phyloP scores from a whole-genome alignment of 2,797 vertebrate genomes.

The Micromesistius poutassou region DNA sequence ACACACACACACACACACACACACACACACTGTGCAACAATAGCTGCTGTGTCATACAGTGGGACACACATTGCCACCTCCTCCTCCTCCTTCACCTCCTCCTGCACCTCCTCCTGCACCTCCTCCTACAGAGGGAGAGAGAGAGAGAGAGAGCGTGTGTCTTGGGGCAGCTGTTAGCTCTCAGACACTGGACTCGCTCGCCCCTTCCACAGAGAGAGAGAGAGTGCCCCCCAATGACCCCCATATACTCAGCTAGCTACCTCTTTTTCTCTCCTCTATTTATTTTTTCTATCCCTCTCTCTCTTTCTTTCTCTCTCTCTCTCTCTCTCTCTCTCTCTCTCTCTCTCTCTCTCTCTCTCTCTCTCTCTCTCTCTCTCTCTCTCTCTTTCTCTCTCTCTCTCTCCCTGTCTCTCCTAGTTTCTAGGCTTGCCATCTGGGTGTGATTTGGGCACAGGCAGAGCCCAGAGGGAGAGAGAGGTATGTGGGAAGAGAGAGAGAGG shows the following conservation, averaged over 20 bases:
- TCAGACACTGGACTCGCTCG: not conserved
- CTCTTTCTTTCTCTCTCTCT: not conserved
- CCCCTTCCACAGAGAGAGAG: not conserved
- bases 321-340: conserved; percentile 7
- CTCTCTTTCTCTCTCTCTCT: not conserved
- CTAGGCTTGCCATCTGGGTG: conserved; percentile 77
- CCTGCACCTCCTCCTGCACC: no score
- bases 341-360: conserved; percentile 37
- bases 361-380: not conserved
- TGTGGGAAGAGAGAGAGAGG: conserved; percentile 34
- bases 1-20: not conserved
- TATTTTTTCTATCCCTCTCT: no score
- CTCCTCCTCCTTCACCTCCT: no score
- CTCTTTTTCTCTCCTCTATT: no score
- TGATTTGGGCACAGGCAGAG: conserved; percentile 70
- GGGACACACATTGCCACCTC: not conserved
- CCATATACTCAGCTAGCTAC: not conserved
- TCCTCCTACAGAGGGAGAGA: no score
- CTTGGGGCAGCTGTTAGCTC: no score
- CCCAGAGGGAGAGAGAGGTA: conserved; percentile 25
- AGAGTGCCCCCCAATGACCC: not conserved
- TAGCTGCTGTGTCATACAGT: no score
- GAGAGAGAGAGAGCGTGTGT: no score
- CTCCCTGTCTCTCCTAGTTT: conserved; percentile 51
- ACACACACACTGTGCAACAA: not conserved